These are phyloP conservation scores for Phyllopteryx taeniolatus DNA, from an alignment of 2,113 vertebrate species.

Conservation along the genomic window DNA sequence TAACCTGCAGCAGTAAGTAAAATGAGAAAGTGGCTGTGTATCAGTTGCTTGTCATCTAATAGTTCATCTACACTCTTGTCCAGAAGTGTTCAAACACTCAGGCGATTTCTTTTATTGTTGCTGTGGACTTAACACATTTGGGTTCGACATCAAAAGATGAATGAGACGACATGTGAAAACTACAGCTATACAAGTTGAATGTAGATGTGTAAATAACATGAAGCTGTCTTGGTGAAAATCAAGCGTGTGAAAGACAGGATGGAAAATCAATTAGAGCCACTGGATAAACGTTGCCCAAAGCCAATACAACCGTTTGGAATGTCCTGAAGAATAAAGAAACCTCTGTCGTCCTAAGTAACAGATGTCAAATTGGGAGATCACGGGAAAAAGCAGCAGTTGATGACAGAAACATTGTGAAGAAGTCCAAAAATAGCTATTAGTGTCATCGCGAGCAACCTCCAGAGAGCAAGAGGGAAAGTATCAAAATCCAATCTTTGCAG, in stretches of 20 bases:
- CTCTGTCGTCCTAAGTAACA: not conserved
- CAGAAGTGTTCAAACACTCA: not conserved
- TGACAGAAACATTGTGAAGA: not conserved
- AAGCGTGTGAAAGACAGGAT: not conserved
- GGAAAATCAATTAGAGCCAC: not conserved
- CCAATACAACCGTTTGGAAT: not conserved
- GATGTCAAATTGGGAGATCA: not conserved
- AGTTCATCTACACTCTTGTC: conserved; percentile 11
- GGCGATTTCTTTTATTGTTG: not conserved
- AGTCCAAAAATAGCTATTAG: not conserved
- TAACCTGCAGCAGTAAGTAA: conserved; percentile 67
- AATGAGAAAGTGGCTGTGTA: conserved; percentile 63
- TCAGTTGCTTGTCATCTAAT: conserved; percentile 64
- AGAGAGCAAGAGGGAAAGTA: not conserved
- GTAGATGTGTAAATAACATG: not conserved
- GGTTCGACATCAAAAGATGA: not conserved
- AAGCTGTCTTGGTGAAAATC: not conserved
- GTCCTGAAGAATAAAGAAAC: not conserved
- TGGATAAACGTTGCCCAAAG: not conserved
- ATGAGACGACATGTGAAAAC: not conserved
- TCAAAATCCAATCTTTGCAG: not conserved
- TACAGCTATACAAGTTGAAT: not conserved
- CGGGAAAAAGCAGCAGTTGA: not conserved
- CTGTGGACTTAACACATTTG: not conserved
- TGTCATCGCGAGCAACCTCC: not conserved